Conservation (phyloP, 1,140 invertebrate genomes). For the Streblospio benedicti region DNA sequence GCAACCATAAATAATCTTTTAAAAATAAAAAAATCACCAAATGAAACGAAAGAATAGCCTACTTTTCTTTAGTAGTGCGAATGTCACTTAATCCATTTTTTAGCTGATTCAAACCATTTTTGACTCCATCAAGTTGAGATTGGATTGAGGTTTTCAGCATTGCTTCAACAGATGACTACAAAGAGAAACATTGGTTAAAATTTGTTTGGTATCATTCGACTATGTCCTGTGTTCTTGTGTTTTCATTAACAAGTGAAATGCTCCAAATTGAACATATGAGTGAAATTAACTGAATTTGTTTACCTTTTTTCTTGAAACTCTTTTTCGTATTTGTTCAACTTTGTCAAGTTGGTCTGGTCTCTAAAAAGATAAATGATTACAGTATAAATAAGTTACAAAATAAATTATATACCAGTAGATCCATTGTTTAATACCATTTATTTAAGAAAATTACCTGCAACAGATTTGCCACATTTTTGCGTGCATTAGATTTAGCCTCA, state of each 20-base stretch:
- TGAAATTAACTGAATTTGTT: too few species aligned
- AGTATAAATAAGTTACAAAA: not conserved
- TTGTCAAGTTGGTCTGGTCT: constrained; percentile 91
- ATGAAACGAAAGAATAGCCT: not conserved
- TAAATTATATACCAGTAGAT: too few species aligned
- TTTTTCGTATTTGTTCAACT: constrained; percentile 74
- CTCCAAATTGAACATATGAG: not conserved
- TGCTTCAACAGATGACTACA: constrained; percentile 90
- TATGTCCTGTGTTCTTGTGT: not conserved
- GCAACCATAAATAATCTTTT: not conserved
- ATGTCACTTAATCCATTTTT: constrained; percentile 58
- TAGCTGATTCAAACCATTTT: constrained; percentile 83
- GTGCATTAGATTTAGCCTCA: constrained; percentile 72
- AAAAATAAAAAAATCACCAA: not conserved
- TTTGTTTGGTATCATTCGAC: too few species aligned
- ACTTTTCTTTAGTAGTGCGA: not conserved
- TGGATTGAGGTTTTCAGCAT: constrained; percentile 97
- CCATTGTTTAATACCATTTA: too few species aligned
- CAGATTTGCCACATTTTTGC: constrained; percentile 85
- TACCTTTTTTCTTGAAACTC: constrained; percentile 53
- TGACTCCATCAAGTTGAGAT: constrained; percentile 91
- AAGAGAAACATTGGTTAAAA: constrained; percentile 13
- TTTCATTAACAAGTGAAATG: constrained; percentile 10
- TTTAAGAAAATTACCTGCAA: constrained; percentile 55
- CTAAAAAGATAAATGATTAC: constrained; percentile 48